Percentiles rank a stretch among this genome's conserved stretches.
These are phyloP conservation scores for Tetranychus truncatus DNA, from an alignment of 2,888 invertebrate species.

Conservation along the genomic window DNA sequence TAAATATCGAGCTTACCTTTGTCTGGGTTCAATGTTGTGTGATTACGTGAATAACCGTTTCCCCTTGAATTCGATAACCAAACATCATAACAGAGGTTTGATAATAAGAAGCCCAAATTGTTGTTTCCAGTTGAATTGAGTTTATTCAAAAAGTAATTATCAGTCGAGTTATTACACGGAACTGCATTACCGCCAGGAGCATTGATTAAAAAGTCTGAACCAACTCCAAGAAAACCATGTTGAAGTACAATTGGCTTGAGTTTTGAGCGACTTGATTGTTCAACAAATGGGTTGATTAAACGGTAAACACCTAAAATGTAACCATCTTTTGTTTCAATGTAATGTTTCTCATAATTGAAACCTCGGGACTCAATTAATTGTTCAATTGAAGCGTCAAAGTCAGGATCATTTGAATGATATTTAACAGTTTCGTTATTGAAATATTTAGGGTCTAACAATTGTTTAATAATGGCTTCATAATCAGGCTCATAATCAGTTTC, in stretches of 20 bases:
- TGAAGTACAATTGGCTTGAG: neutral
- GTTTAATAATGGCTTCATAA: too few species aligned
- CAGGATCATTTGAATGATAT: too few species aligned
- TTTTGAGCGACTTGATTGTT: neutral
- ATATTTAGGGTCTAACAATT: too few species aligned
- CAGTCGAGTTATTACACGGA: neutral
- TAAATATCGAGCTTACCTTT: neutral
- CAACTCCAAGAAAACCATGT: neutral
- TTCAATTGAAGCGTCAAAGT: too few species aligned
- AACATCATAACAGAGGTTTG: conserved; percentile 19
- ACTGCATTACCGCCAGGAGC: neutral
- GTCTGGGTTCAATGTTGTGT: neutral
- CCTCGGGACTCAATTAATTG: neutral
- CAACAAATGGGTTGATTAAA: neutral
- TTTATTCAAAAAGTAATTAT: neutral
- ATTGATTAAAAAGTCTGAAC: neutral
- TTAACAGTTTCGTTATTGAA: too few species aligned
- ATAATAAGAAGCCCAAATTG: conserved; percentile 18
- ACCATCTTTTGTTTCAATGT: neutral
- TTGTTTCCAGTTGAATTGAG: conserved; percentile 12
- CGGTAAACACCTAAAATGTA: neutral
- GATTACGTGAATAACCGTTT: conserved; percentile 17
- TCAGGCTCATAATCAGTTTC: too few species aligned
- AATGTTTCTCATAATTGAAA: neutral
- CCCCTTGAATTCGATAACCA: conserved; percentile 21